Conservation (phyloP, 2,888 invertebrate genomes). For the Yponomeuta malinellus region DNA sequence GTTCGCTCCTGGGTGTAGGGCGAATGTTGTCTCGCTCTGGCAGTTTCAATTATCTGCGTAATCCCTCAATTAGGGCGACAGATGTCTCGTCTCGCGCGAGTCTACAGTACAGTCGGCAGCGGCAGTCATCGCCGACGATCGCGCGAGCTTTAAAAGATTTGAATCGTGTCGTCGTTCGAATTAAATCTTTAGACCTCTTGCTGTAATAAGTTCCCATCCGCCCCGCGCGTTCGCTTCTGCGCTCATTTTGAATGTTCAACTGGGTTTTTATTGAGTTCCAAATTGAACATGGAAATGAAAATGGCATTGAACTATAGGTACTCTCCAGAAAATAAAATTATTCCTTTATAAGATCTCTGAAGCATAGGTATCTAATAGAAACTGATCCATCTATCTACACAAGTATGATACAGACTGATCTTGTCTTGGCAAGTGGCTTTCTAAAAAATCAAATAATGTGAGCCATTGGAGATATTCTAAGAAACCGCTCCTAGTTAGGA, state of each 20-base stretch:
- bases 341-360: too few relatives aligned
- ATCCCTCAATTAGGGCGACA: constrained; percentile 80
- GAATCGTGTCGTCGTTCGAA: constrained; percentile 1
- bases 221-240: constrained; percentile 5
- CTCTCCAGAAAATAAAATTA: too few relatives aligned
- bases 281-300: not conserved
- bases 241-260: not conserved
- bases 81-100: constrained; percentile 75
- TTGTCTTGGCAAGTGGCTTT: too few relatives aligned
- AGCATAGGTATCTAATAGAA: too few relatives aligned
- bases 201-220: constrained; percentile 29
- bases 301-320: not conserved
- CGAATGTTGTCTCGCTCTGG: constrained; percentile 46
- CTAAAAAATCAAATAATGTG: too few relatives aligned
- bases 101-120: constrained; percentile 70
- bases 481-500: too few relatives aligned
- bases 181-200: constrained; percentile 16
- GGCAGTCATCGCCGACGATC: constrained; percentile 60
- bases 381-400: too few relatives aligned
- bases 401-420: too few relatives aligned
- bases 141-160: constrained; percentile 23
- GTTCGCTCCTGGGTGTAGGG: constrained; percentile 34
- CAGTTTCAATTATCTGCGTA: constrained; percentile 81
- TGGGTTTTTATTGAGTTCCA: not conserved
- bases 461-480: too few relatives aligned